Evolutionary conservation across 2,113 vertebrate genomes (phyloP).

Genomic region (Centropristis striata): DNA sequence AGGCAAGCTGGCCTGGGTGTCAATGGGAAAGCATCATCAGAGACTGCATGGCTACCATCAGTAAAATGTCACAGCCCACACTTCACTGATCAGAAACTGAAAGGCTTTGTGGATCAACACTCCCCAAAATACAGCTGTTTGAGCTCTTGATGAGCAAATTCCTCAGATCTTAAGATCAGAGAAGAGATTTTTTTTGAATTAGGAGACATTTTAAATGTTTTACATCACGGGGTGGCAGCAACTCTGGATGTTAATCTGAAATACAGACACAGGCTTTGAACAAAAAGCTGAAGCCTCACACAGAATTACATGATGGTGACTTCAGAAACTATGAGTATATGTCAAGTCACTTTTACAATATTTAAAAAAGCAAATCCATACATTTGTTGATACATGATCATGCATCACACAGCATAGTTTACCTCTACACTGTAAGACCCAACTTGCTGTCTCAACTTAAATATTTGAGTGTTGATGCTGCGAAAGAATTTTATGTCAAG

Average conservation of each 20-base stretch:
- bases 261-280: neutral
- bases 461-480: too few species aligned
- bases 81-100: slow-evolving; percentile 39
- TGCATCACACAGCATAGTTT: slow-evolving; percentile 15
- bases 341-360: neutral
- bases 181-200: neutral
- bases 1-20: slow-evolving; percentile 31
- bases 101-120: slow-evolving; percentile 23
- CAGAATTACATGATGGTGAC: neutral
- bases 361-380: slow-evolving; percentile 5
- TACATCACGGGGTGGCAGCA: neutral
- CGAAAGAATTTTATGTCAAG: too few species aligned
- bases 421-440: neutral
- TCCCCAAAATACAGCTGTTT: neutral
- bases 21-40: slow-evolving; percentile 39
- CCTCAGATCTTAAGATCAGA: neutral
- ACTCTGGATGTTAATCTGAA: neutral
- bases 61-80: slow-evolving; percentile 68
- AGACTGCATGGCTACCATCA: slow-evolving; percentile 41
- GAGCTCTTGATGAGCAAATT: neutral
- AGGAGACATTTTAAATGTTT: neutral
- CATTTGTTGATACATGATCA: neutral
- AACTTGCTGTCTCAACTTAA: too few species aligned
- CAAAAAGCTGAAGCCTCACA: neutral
- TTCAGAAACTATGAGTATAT: neutral